These are phyloP conservation scores for Andrena camellia DNA, from an alignment of 2,888 invertebrate genomes.

Conservation along the genomic window DNA sequence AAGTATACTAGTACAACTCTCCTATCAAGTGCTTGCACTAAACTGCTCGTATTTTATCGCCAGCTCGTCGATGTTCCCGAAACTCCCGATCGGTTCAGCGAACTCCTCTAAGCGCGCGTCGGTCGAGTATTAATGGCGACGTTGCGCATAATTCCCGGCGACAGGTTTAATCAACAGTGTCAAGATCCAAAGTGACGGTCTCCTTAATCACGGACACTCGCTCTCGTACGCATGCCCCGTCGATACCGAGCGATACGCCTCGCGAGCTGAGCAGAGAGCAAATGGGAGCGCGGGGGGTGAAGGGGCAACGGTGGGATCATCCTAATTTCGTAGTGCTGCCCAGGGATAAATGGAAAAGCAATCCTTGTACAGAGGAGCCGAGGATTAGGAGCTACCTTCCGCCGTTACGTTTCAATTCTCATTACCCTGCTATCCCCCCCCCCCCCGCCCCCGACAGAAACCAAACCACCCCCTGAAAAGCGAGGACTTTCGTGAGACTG, in stretches of 20 bases:
- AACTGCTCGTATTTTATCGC: conserved; percentile 13
- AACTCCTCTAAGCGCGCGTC: conserved; percentile 26
- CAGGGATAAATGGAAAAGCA: conserved; percentile 62
- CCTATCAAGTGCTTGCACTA: conserved; percentile 7
- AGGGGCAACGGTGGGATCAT: conserved; percentile 19
- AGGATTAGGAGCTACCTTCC: conserved; percentile 72
- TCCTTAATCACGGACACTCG: conserved; percentile 58
- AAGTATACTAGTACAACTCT: no score
- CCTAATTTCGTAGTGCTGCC: conserved; percentile 52
- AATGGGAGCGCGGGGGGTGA: neutral
- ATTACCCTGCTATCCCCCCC: conserved; percentile 56
- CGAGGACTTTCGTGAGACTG: conserved; percentile 48
- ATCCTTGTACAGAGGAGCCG: conserved; percentile 59
- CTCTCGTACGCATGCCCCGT: conserved; percentile 29
- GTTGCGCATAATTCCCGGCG: conserved; percentile 51
- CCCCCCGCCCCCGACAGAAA: neutral
- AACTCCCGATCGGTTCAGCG: conserved; percentile 33
- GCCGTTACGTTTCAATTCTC: conserved; percentile 74
- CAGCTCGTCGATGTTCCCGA: conserved; percentile 24
- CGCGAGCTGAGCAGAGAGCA: neutral
- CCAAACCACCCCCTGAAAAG: conserved; percentile 21
- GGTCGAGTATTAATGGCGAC: conserved; percentile 40
- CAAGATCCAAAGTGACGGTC: conserved; percentile 58
- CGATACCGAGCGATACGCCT: conserved; percentile 27
- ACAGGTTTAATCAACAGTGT: conserved; percentile 66